A percentile compares a stretch with the other conserved stretches of the same genome.
These are phyloP conservation scores for Opisthograptis luteolata DNA, from an alignment of 2,888 invertebrate genomes.

Conservation along the genomic window DNA sequence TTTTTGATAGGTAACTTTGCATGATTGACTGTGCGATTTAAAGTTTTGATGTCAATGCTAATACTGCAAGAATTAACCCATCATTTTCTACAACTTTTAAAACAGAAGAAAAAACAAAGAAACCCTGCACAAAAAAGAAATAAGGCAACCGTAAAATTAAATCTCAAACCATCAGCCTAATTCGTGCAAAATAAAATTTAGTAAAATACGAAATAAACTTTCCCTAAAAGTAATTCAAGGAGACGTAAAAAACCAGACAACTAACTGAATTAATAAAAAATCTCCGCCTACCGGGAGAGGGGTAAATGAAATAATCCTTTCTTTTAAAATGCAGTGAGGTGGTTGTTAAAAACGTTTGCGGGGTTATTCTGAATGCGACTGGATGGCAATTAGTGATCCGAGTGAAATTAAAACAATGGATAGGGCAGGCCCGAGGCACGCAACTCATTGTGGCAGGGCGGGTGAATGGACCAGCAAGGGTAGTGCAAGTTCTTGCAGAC, in stretches of 20 bases:
- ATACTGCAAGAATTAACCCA: no score
- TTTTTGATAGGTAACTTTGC: no score
- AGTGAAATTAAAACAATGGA: conserved; percentile 80
- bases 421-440: conserved; percentile 54
- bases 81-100: not conserved
- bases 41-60: no score
- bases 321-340: conserved; percentile 84
- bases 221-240: conserved; percentile 42
- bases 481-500: conserved; percentile 37
- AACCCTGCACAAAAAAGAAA: not conserved
- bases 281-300: conserved; percentile 55
- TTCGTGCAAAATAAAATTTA: conserved; percentile 25
- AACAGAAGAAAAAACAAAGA: not conserved
- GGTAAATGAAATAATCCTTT: conserved; percentile 81
- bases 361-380: conserved; percentile 78
- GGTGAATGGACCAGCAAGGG: conserved; percentile 48
- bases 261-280: conserved; percentile 77
- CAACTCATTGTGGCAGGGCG: conserved; percentile 50
- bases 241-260: conserved; percentile 54
- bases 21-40: no score
- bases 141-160: conserved; percentile 1
- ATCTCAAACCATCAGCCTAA: conserved; percentile 14
- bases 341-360: conserved; percentile 81
- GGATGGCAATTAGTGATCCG: conserved; percentile 79
- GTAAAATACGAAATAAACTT: conserved; percentile 31